Evolutionary conservation across 2,113 vertebrate genomes (phyloP), one percentile per base, ranked within the genome.

Genomic region (Hippocampus abdominalis): DNA sequence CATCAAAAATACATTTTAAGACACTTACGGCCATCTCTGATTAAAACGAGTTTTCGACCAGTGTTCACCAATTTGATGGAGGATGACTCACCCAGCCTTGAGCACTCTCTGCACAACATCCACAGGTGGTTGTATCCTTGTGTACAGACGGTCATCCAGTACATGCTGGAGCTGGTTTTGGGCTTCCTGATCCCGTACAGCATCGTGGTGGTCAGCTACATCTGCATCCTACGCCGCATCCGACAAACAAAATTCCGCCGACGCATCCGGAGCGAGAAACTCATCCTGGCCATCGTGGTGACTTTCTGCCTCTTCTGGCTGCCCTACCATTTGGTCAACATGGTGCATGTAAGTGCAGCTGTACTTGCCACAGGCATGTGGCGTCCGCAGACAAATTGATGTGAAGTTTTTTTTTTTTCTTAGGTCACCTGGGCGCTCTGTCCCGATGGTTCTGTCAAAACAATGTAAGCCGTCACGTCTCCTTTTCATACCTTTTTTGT

Each of bases 301-400:
- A 92, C 92, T 53, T 97, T 97, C 63, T 93, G 92, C 40, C 25
- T 94, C 67, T 90, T 96, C 61, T 97, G 95, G 95, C 66, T 94
- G n/a, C 95, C 95, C 1, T 96, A 97, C 86, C 94, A 97, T 54
- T 0, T 89, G 0, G 78, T 95, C 81, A 96, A 96, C 80, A 69
- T 94, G 54, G 72, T 95, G 71, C 94, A 97, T 79, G 94, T 92
- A 42, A 12, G 77, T 57, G 60, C 18, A 23, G 1, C 1, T 8
- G 62, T 23, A 16, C 23, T 2, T 21, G 32, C 20, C 9, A 0
- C 63, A 42, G 49, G 3, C 32, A 3, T 21, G 20, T 18, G 32
- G 8, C 9, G 32, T 39, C 32, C 2, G 4, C 21, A 54, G 8
- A 23, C 9, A 1, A 3, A 5, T 36, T 39, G 1, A 39, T 20